Conservation (phyloP, 2,888 invertebrate species). For the Epistrophella euchroma region DNA sequence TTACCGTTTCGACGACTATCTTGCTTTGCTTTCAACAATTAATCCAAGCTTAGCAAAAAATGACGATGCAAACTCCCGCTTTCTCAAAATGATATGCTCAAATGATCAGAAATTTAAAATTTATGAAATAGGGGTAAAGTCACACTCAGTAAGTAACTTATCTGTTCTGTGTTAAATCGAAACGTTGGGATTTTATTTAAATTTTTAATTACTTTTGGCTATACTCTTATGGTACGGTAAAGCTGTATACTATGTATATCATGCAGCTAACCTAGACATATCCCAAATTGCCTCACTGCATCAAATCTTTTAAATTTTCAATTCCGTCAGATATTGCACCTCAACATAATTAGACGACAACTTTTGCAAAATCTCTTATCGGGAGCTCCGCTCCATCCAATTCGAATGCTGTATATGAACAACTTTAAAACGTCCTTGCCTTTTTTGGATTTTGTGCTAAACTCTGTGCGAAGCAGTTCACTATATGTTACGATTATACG, state of each 20-base stretch:
- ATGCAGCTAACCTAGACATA: conserved; percentile 35
- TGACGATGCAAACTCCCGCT: too few relatives aligned
- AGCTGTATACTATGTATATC: background rate
- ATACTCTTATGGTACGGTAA: conserved; percentile 18
- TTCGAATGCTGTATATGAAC: conserved; percentile 33
- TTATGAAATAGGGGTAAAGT: too few relatives aligned
- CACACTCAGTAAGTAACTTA: too few relatives aligned
- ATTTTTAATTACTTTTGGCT: too few relatives aligned
- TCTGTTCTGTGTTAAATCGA: background rate
- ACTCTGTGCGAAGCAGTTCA: conserved; percentile 34
- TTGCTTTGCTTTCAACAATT: too few relatives aligned
- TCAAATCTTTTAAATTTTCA: conserved; percentile 46
- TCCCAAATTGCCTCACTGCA: conserved; percentile 36
- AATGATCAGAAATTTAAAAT: too few relatives aligned
- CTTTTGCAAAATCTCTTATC: conserved; percentile 47
- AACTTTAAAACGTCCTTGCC: conserved; percentile 73
- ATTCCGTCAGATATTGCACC: conserved; percentile 68
- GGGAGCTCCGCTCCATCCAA: background rate
- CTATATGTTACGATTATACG: conserved; percentile 14
- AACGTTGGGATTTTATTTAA: background rate
- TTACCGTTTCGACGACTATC: too few relatives aligned
- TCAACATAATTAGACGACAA: conserved; percentile 29
- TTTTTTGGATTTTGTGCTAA: conserved; percentile 63
- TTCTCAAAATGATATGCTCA: too few relatives aligned
- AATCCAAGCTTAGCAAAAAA: too few relatives aligned